Base-by-base conservation (phyloP, 2,113 vertebrate species). In the Lamprotornis superbus region DNA sequence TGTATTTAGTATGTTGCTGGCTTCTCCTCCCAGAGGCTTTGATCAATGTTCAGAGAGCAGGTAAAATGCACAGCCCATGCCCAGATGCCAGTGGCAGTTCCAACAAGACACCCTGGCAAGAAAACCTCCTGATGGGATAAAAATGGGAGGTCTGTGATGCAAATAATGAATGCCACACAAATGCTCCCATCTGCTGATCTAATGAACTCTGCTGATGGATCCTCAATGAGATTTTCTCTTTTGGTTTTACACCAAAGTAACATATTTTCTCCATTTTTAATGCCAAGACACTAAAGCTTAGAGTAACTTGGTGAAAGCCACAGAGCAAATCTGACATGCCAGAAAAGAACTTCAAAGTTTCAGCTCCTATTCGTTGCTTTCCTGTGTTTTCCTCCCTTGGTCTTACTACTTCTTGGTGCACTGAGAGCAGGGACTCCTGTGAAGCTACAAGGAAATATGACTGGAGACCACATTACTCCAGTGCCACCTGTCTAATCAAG, bases 1-100 rank as follows among this genome's bases (percentile, higher is more conserved):
- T 85, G 65, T 73, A 93, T 91, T 89, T 87, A 75, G 80, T 87
- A 76, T 95, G 83, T 94, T 94, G 63, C 92, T 15, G 86, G 68
- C 92, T 97, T 92, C 79, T 90, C 23, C 70, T 93, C 76, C 69
- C 83, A 93, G 78, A 37, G 77, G 37, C 91, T 97, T 95, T 96
- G 91, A 96, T 95, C 63, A 15, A 37, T 87, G 84, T 90, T 95
- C 87, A 94, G 96, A 95, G 42, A 91, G 55, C 63, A 93, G 71
- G 90, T 83, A 95, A 93, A 95, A 87, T 24, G 70, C 11, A 15
- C 37, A 65, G 53, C 50, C 77, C 87, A 42, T 94, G 92, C 94
- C 94, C 90, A 93, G 89, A 90, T 63, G 92, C 93, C 95, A 5
- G 75, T 94, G 85, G 95, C 91, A 92, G 91, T 95, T 95, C 77